Evolutionary conservation across 2,888 invertebrate species (phyloP), one percentile per base, ranked within the genome.

Genomic region (Nemapogon koenigi): DNA sequence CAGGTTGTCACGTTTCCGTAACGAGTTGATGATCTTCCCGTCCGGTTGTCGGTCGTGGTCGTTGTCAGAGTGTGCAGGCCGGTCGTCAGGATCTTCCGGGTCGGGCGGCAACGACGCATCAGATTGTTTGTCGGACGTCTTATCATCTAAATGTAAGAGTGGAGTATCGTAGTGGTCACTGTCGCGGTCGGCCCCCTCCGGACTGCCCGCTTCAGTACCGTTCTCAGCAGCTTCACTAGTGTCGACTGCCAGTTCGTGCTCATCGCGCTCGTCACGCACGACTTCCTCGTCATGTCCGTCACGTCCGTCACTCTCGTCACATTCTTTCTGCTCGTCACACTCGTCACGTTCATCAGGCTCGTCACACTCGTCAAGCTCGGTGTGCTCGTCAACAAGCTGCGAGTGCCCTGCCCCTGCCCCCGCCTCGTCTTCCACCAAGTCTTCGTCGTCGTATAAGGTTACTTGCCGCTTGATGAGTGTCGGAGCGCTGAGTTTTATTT

Each of bases 381-480:
- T 7, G 6, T n/a, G 3, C 14, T 14, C 11, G 8, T 3, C 14
- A n/a, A n/a, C 14, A 14, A 2, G 4, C 19, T 10, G 25, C 6
- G 22, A 10, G 7, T 25, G 22, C 16, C 16, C 37, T 2, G 38
- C 11, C 8, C 37, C 28, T 11, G 31, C 36, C 0, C 41, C 28
- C 10, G 40, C 30, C 26, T 64, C 63, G 55, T 70, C 68, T 45
- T 59, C 62, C 48, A 65, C 65, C 31, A 61, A 64, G 59, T 63
- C 66, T 43, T 79, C 78, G 49, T 81, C 81, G 44, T 82, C 84
- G 48, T 83, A 84, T 46, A 83, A 82, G 47, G 80, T 62, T 52
- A 80, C 67, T 50, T 67, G 72, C 49, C 81, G 69, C 53, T 71
- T 79, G 49, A 81, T 78, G 48, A 81, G 62, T 4, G 82, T 75